Evolutionary conservation across 2,797 vertebrate genomes (phyloP), one percentile per base, ranked within the genome.

Genomic region (Pelodytes ibericus): DNA sequence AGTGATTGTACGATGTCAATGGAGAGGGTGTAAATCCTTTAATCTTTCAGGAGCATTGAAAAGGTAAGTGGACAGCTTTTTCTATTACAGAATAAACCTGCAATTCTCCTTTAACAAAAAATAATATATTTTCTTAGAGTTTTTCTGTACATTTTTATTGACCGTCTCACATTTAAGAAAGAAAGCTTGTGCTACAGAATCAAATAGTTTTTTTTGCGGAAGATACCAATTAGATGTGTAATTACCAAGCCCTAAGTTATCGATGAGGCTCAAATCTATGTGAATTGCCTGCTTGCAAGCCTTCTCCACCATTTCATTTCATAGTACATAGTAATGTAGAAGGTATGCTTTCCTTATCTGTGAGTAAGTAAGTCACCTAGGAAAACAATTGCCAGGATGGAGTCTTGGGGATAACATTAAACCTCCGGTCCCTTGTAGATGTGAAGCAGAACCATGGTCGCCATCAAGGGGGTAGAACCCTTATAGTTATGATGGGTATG

Each of bases 21-120:
- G n/a, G 49, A 53, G n/a, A 53, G 49, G 20, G 49, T 53, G 49
- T 53, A 53, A 53, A 53, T 53, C 49, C 49, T 53, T 53, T 53
- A 53, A 53, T 53, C 49, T 24, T 24, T 53, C 24, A 53, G 16
- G 24, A 53, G 49, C 49, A 24, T 24, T 53, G 49, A 53, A 22
- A 44, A 53, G n/a, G 22, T 53, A 53, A 53, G 49, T 53, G 49
- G 49, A 53, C 49, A 53, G n/a, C 49, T 24, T 53, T 20, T 22
- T 53, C 49, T 53, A 8, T 53, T 22, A 53, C 24, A 53, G 22
- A 9, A 3, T 53, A 53, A 53, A 53, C 49, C 49, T 53, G 22
- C 49, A 53, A 22, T 53, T 53, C 49, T 22, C 6, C n/a, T 15
- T 15, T 4, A 53, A 22, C 8, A 53, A 22, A 53, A 53, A 53